phyloP scores from a whole-genome alignment of 1,140 invertebrate species.

The Leptinotarsa undecemlineata region DNA sequence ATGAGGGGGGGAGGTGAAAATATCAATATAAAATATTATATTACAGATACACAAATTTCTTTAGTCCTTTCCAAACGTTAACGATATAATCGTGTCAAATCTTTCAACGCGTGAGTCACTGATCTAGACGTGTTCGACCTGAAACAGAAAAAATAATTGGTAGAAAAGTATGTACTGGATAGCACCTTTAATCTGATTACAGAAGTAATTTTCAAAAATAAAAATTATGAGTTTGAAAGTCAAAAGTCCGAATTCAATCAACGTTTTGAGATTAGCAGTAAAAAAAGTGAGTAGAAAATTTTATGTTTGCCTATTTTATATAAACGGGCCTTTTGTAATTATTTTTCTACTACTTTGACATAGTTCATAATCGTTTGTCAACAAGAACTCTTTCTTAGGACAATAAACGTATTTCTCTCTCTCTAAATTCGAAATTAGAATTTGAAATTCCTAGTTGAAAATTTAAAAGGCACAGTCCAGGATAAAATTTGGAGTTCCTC shows the following conservation, averaged over 20 bases:
- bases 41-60: conserved; percentile 25
- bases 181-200: neutral
- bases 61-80: conserved; percentile 49
- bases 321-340: too few relatives aligned
- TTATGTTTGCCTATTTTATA: too few relatives aligned
- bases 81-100: conserved; percentile 78
- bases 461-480: too few relatives aligned
- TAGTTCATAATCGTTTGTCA: too few relatives aligned
- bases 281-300: too few relatives aligned
- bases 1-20: neutral
- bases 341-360: too few relatives aligned
- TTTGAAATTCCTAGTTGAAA: too few relatives aligned
- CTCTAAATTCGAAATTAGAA: too few relatives aligned
- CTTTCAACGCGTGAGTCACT: conserved; percentile 70
- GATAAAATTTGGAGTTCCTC: too few relatives aligned
- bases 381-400: too few relatives aligned
- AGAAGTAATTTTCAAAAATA: neutral
- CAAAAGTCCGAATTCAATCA: neutral
- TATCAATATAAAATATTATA: conserved; percentile 26
- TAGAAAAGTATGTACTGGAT: conserved; percentile 17
- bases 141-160: conserved; percentile 54
- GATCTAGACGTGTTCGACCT: conserved; percentile 73
- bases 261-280: neutral
- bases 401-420: too few relatives aligned
- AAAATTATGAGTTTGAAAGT: conserved; percentile 9